Conservation (phyloP, 2,113 vertebrate genomes). For the Stomatorhinus ivindoensis region DNA sequence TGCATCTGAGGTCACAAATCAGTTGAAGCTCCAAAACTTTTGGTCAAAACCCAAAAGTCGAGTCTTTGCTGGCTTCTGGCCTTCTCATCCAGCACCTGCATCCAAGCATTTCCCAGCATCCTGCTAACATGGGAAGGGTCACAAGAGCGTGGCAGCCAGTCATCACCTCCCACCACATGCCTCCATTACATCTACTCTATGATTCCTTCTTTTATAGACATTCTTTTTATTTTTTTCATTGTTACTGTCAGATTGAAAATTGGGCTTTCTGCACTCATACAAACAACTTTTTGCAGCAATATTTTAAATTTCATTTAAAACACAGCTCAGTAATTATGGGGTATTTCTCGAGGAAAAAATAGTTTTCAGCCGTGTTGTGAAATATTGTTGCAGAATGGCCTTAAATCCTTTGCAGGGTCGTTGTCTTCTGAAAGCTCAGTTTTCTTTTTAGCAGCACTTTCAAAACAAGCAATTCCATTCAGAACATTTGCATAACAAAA, state of each 20-base stretch:
- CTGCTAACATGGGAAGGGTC: neutral
- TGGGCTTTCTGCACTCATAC: neutral
- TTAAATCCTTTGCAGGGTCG: neutral
- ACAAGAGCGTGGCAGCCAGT: neutral
- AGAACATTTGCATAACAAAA: neutral
- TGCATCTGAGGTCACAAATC: neutral
- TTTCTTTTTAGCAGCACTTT: neutral
- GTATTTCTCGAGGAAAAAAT: neutral
- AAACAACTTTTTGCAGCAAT: neutral
- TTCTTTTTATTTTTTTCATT: neutral
- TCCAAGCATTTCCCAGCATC: neutral
- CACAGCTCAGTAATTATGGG: neutral
- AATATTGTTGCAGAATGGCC: neutral
- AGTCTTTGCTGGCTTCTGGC: neutral
- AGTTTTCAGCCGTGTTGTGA: neutral
- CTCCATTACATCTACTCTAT: neutral
- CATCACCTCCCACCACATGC: neutral
- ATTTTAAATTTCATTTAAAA: neutral
- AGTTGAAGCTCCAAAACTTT: neutral
- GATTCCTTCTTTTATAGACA: neutral
- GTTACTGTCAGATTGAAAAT: neutral
- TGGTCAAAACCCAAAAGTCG: neutral
- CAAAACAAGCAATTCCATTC: neutral
- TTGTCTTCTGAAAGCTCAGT: neutral
- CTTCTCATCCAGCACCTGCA: neutral